Percentiles rank a stretch among this genome's conserved stretches.
These are phyloP conservation scores for Drosophila borealis DNA, from an alignment of 2,888 invertebrate species.

Conservation along the genomic window DNA sequence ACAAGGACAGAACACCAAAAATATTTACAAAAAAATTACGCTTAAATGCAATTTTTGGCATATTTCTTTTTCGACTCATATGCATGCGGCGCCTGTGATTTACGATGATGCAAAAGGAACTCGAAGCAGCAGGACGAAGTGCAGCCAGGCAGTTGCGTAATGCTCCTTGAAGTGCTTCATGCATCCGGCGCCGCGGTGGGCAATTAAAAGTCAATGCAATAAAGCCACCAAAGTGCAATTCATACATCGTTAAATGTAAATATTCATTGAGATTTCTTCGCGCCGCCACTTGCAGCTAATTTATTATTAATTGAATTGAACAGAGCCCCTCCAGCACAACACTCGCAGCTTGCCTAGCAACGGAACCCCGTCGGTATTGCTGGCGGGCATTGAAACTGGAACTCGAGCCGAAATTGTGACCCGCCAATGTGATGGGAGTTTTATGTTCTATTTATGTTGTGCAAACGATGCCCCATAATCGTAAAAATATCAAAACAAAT, in stretches of 20 bases:
- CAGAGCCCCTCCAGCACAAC: slow-evolving; percentile 15
- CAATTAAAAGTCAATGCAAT: slow-evolving; percentile 59
- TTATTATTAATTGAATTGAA: slow-evolving; percentile 77
- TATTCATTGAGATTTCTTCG: slow-evolving; percentile 76
- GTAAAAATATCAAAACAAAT: slow-evolving; percentile 86
- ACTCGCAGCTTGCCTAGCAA: not conserved
- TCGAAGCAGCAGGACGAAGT: slow-evolving; percentile 55
- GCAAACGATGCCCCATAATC: slow-evolving; percentile 85
- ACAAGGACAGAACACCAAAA: slow-evolving; percentile 60
- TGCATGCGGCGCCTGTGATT: slow-evolving; percentile 80
- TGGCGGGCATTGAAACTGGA: not conserved
- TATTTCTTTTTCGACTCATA: slow-evolving; percentile 36
- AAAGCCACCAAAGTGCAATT: slow-evolving; percentile 49
- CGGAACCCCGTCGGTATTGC: not conserved
- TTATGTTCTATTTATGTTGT: slow-evolving; percentile 85
- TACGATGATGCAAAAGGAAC: slow-evolving; percentile 75
- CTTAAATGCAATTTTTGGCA: slow-evolving; percentile 60
- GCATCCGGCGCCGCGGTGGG: slow-evolving; percentile 41
- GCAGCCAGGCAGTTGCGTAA: slow-evolving; percentile 10
- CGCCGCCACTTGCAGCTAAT: slow-evolving; percentile 65
- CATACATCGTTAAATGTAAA: slow-evolving; percentile 60
- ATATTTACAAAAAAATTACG: slow-evolving; percentile 64
- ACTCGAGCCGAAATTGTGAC: slow-evolving; percentile 14
- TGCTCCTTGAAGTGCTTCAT: slow-evolving; percentile 10
- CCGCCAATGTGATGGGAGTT: slow-evolving; percentile 62